A percentile compares a stretch with the other conserved stretches of the same genome.
Conservation (phyloP, 2,113 vertebrate species). For the Microtus oregoni region DNA sequence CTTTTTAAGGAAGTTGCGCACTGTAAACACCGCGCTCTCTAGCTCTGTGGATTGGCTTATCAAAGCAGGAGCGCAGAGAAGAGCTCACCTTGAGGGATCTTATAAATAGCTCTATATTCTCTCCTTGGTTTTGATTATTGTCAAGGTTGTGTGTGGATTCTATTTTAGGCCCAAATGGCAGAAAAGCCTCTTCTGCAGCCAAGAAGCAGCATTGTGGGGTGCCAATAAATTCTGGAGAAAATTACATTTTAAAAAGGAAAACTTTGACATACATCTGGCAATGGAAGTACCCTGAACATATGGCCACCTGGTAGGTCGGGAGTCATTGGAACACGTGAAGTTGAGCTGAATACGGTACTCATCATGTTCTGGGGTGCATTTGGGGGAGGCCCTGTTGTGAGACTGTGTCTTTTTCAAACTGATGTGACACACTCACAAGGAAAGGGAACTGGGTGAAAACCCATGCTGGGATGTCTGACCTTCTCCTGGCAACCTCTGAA, state of each 20-base stretch:
- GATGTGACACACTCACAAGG: background rate
- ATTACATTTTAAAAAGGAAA: slow-evolving; percentile 83
- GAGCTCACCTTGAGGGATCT: slow-evolving; percentile 72
- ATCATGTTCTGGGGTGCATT: slow-evolving; percentile 63
- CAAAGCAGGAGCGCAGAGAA: background rate
- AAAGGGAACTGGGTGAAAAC: slow-evolving; percentile 23
- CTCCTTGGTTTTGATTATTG: slow-evolving; percentile 74
- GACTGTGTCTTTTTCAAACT: slow-evolving; percentile 43
- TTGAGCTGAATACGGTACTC: slow-evolving; percentile 3
- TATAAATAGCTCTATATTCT: slow-evolving; percentile 63
- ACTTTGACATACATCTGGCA: slow-evolving; percentile 84
- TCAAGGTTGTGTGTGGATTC: slow-evolving; percentile 77
- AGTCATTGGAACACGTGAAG: slow-evolving; percentile 67
- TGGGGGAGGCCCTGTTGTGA: slow-evolving; percentile 50
- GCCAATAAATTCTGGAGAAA: slow-evolving; percentile 81
- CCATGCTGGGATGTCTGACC: background rate
- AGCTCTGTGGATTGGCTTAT: background rate
- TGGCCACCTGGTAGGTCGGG: slow-evolving; percentile 79
- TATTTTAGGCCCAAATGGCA: slow-evolving; percentile 80
- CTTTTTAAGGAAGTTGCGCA: background rate
- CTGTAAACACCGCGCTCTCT: background rate
- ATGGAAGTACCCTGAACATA: slow-evolving; percentile 72
- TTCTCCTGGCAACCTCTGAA: slow-evolving; percentile 41
- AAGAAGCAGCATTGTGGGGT: slow-evolving; percentile 81
- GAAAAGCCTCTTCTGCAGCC: slow-evolving; percentile 75